Base-by-base conservation (phyloP, 2,113 vertebrate species). In the Cololabis saira region DNA sequence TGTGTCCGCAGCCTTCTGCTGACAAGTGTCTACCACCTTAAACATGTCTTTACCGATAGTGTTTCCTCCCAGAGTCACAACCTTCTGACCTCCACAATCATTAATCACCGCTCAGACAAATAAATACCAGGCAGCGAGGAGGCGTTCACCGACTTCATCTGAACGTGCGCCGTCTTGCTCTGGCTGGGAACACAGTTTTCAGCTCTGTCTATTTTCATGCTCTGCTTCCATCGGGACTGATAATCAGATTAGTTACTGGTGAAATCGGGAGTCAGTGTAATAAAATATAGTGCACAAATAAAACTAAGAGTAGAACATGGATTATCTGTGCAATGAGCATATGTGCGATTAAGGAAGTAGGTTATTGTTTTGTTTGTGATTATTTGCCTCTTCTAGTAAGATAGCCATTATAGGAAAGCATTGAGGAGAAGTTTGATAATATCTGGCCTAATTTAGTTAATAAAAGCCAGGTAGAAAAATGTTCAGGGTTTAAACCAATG, bases 71-170 rank as follows among this genome's bases (percentile, higher is more conserved):
- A 16, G 49, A 83, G 62, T 78, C 75, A 56, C 45, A 41, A 67
- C 68, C 76, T 68, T 22, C 0, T 54, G 75, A 65, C 78, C 79
- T 48, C 33, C 62, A 30, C 40, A n/a, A 5, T 77, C 86, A 81
- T 85, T 82, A 81, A 73, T 84, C 76, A 73, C 42, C 69, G 67
- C 61, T 63, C 71, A 61, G n/a, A 71, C 68, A 84, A 88, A 88
- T 80, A 83, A 86, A 78, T 76, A 82, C 63, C 76, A 63, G 56
- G 43, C 42, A 67, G 60, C 42, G 12, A 37, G 76, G 56, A 78
- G 61, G 73, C 49, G 37, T 37, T 68, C 37, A 7, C 43, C 18
- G 48, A 42, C 57, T 74, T 62, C 62, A 76, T 54, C 44, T 53
- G 14, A 65, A 58, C 81, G 6, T 72, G 81, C 21, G 10, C 22